phyloP scores from a whole-genome alignment of 1,140 invertebrate genomes.

The Caenorhabditis tropicalis region DNA sequence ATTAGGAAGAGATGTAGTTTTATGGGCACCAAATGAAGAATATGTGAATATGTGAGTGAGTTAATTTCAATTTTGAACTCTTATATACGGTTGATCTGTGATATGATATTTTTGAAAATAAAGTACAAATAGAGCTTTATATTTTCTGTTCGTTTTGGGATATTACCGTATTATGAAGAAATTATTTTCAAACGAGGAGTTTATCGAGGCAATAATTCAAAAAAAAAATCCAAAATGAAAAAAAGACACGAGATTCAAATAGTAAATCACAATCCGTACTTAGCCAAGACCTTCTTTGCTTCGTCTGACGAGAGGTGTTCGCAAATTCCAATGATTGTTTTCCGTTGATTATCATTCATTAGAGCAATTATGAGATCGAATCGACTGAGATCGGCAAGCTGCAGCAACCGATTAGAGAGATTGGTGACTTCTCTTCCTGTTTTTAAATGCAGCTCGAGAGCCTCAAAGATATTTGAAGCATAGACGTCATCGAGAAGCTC shows the following conservation, averaged over 20 bases:
- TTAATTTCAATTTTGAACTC: too few relatives aligned
- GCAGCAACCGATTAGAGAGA: background rate
- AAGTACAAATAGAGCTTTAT: background rate
- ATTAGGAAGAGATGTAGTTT: background rate
- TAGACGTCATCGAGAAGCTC: slow-evolving; percentile 4
- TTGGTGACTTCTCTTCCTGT: background rate
- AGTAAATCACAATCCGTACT: background rate
- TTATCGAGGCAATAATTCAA: too few relatives aligned
- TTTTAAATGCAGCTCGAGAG: background rate
- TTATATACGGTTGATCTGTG: background rate
- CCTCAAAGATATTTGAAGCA: slow-evolving; percentile 3
- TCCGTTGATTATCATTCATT: background rate
- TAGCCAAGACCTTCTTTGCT: background rate
- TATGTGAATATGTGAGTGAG: background rate
- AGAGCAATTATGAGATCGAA: slow-evolving; percentile 30
- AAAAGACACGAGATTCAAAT: background rate
- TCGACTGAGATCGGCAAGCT: slow-evolving; percentile 1
- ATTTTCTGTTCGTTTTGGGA: too few relatives aligned
- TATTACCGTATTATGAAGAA: too few relatives aligned
- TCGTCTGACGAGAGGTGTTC: background rate
- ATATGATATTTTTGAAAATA: background rate
- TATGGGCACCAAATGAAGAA: background rate
- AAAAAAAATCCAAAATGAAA: background rate
- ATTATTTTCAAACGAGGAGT: too few relatives aligned
- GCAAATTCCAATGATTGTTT: background rate